Base-by-base conservation (phyloP, 1,140 invertebrate genomes). In the Papilio glaucus region DNA sequence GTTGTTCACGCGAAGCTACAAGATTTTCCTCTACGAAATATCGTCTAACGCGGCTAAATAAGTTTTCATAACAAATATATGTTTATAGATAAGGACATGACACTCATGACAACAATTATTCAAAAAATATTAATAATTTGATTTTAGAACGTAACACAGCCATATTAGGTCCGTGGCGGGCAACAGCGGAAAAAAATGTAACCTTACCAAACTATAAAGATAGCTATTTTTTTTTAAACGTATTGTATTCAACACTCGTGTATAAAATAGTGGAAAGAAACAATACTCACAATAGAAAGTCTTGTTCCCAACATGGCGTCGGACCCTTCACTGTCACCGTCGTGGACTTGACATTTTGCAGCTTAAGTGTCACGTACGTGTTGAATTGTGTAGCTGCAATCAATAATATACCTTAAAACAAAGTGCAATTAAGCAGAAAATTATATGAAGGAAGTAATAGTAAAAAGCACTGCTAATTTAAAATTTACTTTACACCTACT, bases 271-370 rank as follows among this genome's bases (percentile, higher is more conserved):
- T 62, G 12, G 42, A 21, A 69, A 70, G 72, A 73, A 82, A 81
- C 74, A 81, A 79, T 85, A 97, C 98, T 98, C 95, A 99, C 98
- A 99, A 99, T 87, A 99, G 96, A 95, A 99, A 99, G 93, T 99
- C 98, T 95, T 99, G 98, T 93, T 99, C 98, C 98, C 98, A 99
- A 91, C 96, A 97, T 85, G 98, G 98, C 93, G 97, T 96, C 85
- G 96, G 95, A 85, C 98, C 98, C 95, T 98, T 98, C 67, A 99
- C 98, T 82, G 98, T 97, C 76, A 99, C 97, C 80, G 98, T 99
- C 74, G 98, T 99, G 68, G 98, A 99, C 94, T 99, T 99, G 77
- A 99, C 98, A 96, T 98, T 99, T 93, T 99, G 98, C 80, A 99
- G 95, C 92, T 99, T 99, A 76, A 99, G 94, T 68, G 98, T 98